phyloP scores from a whole-genome alignment of 1,140 invertebrate genomes.

The Drosophila varians region DNA sequence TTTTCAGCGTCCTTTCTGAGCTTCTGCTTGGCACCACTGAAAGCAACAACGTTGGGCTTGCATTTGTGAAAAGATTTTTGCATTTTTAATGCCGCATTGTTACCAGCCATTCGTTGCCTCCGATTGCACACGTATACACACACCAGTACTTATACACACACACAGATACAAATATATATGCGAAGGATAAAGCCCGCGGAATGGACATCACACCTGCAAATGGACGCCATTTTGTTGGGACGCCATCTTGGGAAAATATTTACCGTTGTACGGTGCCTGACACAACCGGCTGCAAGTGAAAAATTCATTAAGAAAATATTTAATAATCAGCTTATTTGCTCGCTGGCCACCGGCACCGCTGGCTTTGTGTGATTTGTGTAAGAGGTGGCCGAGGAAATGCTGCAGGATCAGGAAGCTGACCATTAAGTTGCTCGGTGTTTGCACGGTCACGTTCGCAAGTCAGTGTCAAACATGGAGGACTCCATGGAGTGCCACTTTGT shows the following conservation, averaged over 20 bases:
- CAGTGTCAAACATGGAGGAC: slow-evolving; percentile 71
- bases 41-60: slow-evolving; percentile 59
- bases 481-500: slow-evolving; percentile 36
- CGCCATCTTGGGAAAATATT: slow-evolving; percentile 41
- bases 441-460: slow-evolving; percentile 67
- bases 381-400: slow-evolving; percentile 11
- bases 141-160: background rate
- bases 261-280: slow-evolving; percentile 3
- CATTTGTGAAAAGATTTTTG: slow-evolving; percentile 69
- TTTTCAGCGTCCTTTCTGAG: background rate
- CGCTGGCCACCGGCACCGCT: background rate
- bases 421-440: slow-evolving; percentile 64
- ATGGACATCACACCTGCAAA: slow-evolving; percentile 32
- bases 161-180: slow-evolving; percentile 4
- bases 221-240: slow-evolving; percentile 22
- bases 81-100: slow-evolving; percentile 67
- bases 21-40: slow-evolving; percentile 32
- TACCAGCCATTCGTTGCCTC: slow-evolving; percentile 12
- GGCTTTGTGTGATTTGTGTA: slow-evolving; percentile 47
- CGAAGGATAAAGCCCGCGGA: background rate
- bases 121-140: slow-evolving; percentile 17
- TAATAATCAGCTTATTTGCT: slow-evolving; percentile 73
- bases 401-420: slow-evolving; percentile 34
- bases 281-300: slow-evolving; percentile 35
- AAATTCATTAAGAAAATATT: slow-evolving; percentile 78